These are phyloP conservation scores for Drosophila sproati DNA, from an alignment of 1,140 invertebrate genomes.

Conservation along the genomic window DNA sequence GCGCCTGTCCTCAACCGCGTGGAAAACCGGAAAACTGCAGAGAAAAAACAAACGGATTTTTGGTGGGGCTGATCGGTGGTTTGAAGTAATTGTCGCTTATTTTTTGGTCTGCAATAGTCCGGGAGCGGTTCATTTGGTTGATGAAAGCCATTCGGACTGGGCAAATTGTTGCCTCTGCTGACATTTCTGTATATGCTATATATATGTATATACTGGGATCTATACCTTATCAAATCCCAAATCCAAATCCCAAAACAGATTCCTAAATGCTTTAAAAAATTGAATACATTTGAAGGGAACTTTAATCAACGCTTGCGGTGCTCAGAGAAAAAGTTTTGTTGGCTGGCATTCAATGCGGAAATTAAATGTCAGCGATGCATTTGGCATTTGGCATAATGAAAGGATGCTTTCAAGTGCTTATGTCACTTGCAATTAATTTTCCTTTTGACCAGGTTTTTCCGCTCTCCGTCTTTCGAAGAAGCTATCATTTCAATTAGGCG, in stretches of 20 bases:
- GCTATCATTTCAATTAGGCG: slow-evolving; percentile 59
- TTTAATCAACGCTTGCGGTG: not conserved
- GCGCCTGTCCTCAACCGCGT: slow-evolving; percentile 56
- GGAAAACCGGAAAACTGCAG: slow-evolving; percentile 25
- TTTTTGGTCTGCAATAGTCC: not conserved
- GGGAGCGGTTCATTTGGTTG: slow-evolving; percentile 12
- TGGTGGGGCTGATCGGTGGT: slow-evolving; percentile 24
- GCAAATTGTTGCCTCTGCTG: slow-evolving; percentile 27
- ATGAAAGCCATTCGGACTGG: slow-evolving; percentile 37
- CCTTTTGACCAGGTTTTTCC: slow-evolving; percentile 71
- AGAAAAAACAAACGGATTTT: slow-evolving; percentile 30
- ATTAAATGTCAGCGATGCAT: slow-evolving; percentile 77
- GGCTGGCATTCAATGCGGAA: slow-evolving; percentile 59
- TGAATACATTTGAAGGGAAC: not conserved
- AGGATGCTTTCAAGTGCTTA: slow-evolving; percentile 71
- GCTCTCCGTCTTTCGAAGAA: slow-evolving; percentile 42
- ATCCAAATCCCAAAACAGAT: not conserved
- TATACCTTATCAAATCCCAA: not conserved
- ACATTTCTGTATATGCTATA: slow-evolving; percentile 4
- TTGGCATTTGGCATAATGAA: slow-evolving; percentile 46
- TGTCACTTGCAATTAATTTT: slow-evolving; percentile 81
- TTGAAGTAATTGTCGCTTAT: not conserved
- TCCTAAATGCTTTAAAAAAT: not conserved
- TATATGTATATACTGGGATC: not conserved
- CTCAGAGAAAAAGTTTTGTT: slow-evolving; percentile 2